phyloP scores from a whole-genome alignment of 1,140 invertebrate genomes.

The Orius laevigatus region DNA sequence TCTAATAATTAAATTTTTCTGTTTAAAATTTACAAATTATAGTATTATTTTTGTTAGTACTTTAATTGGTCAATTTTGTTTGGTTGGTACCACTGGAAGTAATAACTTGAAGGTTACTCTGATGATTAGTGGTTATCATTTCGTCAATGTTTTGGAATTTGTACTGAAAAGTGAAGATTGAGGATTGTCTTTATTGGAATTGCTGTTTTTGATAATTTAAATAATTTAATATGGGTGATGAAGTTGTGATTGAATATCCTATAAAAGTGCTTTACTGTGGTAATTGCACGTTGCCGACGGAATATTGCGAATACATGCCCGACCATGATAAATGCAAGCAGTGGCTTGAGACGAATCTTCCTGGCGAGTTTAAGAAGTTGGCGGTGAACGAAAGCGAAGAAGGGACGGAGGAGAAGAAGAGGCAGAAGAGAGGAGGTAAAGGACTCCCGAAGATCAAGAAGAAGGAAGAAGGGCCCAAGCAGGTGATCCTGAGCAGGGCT shows the following conservation, averaged over 20 bases:
- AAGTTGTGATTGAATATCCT: conserved; percentile 42
- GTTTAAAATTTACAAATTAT: too few species aligned
- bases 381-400: conserved; percentile 23
- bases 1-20: too few species aligned
- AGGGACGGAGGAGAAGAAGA: conserved; percentile 70
- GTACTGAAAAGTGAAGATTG: too few species aligned
- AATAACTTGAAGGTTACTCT: too few species aligned
- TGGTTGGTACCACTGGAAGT: too few species aligned
- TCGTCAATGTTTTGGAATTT: too few species aligned
- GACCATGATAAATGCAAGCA: conserved; percentile 94
- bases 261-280: conserved; percentile 85
- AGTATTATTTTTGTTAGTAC: too few species aligned
- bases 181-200: too few species aligned
- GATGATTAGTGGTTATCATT: too few species aligned
- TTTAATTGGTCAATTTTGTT: too few species aligned
- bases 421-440: conserved; percentile 67
- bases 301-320: conserved; percentile 97
- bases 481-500: conserved; percentile 68
- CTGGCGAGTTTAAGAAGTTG: conserved; percentile 79
- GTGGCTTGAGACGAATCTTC: conserved; percentile 89
- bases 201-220: too few species aligned
- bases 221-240: too few species aligned
- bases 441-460: conserved; percentile 58
- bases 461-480: conserved; percentile 40
- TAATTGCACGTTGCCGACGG: conserved; percentile 84